phyloP scores from a whole-genome alignment of 2,113 vertebrate genomes.

The Phalacrocorax carbo region DNA sequence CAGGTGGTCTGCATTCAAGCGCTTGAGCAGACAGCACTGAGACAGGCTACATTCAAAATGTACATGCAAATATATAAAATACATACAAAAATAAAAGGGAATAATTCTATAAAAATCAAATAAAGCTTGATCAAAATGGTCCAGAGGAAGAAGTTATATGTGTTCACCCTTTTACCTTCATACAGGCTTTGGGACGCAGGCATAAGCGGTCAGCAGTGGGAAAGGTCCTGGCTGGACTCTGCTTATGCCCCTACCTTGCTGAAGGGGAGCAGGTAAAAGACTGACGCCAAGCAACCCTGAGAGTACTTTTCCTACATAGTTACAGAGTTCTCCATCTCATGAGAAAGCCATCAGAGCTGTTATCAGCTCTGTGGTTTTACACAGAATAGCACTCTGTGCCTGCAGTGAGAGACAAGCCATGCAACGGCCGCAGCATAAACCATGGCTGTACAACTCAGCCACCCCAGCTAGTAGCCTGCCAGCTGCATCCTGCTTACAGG shows the following conservation, averaged over 20 bases:
- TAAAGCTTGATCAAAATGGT: not conserved
- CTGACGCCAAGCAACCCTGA: not conserved
- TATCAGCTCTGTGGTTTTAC: not conserved
- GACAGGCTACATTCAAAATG: not conserved
- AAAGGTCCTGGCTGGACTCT: not conserved
- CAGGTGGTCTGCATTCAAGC: not conserved
- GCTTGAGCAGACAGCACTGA: not conserved
- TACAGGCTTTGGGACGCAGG: not conserved
- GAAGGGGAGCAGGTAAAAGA: not conserved
- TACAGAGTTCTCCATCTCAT: not conserved
- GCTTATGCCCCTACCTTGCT: not conserved
- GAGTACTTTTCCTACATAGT: too few relatives aligned
- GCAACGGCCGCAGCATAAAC: fast-evolving
- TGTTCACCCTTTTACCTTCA: not conserved
- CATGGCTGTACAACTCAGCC: not conserved
- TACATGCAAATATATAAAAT: too few relatives aligned
- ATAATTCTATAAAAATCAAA: not conserved
- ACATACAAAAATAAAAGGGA: not conserved
- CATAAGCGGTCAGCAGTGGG: not conserved
- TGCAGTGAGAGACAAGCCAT: not conserved
- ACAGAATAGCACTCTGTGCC: not conserved
- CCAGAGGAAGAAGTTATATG: not conserved
- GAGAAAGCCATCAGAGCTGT: not conserved
- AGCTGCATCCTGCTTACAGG: not conserved
- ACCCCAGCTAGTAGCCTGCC: too few relatives aligned